Percentiles rank a stretch among this genome's conserved stretches.
Conservation (phyloP, 2,113 vertebrate species). For the Zootoca vivipara region DNA sequence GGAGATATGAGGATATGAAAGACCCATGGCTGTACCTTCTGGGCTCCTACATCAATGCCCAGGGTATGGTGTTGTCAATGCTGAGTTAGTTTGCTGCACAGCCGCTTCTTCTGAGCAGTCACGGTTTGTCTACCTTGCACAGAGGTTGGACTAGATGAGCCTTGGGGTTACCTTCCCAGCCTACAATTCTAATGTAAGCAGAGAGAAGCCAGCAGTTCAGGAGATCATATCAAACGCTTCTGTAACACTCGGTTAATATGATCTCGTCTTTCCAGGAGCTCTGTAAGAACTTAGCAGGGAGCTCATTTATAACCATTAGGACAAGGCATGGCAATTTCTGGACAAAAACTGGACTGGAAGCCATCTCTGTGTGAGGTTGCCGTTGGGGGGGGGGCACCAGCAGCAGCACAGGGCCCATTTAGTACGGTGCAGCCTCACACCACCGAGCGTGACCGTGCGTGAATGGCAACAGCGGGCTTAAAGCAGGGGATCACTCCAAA, state of each 20-base stretch:
- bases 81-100: not conserved
- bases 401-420: not conserved
- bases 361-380: not conserved
- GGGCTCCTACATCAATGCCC: not conserved
- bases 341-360: not conserved
- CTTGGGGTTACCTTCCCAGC: not conserved
- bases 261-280: not conserved
- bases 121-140: not conserved
- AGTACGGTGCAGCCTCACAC: constrained; percentile 10
- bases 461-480: not conserved
- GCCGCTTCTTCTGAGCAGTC: not conserved
- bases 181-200: not conserved
- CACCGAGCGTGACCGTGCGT: constrained; percentile 15
- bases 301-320: not conserved
- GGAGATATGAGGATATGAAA: too few relatives aligned
- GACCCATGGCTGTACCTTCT: too few relatives aligned
- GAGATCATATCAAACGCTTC: not conserved
- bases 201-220: not conserved
- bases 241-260: not conserved
- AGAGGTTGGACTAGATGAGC: too few relatives aligned
- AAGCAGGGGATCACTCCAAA: constrained; percentile 9
- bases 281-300: not conserved
- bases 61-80: too few relatives aligned
- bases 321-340: not conserved
- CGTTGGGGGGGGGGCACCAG: not conserved